Percentiles rank a stretch among this genome's conserved stretches.
These are phyloP conservation scores for Sebastes vulpes DNA, from an alignment of 2,797 vertebrate species.

Conservation along the genomic window DNA sequence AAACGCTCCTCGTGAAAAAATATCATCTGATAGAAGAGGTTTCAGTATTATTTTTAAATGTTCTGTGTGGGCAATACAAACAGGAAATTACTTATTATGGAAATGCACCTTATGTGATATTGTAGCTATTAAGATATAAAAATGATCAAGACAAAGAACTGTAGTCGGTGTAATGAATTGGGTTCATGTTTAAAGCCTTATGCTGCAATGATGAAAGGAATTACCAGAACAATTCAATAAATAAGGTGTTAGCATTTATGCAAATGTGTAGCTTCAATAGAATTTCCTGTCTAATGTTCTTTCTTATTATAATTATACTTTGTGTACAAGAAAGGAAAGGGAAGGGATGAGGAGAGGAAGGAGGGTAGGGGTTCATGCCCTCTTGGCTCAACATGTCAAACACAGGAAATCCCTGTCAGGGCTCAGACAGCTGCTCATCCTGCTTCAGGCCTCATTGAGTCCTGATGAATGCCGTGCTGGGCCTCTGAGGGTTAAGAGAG, in stretches of 20 bases:
- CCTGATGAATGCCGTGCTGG: slow-evolving; percentile 26
- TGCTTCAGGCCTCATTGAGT: slow-evolving; percentile 60
- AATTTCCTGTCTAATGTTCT: not conserved
- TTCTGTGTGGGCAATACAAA: slow-evolving; percentile 5
- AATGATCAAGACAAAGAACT: slow-evolving; percentile 3
- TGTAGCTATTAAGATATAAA: not conserved
- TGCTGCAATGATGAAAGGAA: slow-evolving; percentile 7
- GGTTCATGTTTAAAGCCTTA: not conserved
- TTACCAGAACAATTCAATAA: slow-evolving; percentile 12
- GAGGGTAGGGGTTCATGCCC: slow-evolving; percentile 17
- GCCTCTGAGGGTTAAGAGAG: slow-evolving; percentile 34
- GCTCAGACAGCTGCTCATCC: slow-evolving; percentile 51
- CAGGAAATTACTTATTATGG: not conserved
- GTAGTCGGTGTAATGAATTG: not conserved
- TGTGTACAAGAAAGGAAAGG: not conserved
- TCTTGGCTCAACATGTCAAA: slow-evolving; percentile 39
- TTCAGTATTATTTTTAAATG: slow-evolving; percentile 6
- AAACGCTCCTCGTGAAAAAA: slow-evolving; percentile 21
- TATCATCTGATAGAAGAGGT: not conserved
- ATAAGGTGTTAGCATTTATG: slow-evolving; percentile 2
- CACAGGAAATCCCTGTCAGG: slow-evolving; percentile 50
- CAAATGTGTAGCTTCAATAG: not conserved
- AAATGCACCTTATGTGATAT: slow-evolving; percentile 4
- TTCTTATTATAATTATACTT: not conserved
- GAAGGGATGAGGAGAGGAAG: not conserved